A percentile compares a stretch with the other conserved stretches of the same genome.
Evolutionary conservation across 2,888 invertebrate genomes (phyloP).

Genomic region (Allacma fusca): DNA sequence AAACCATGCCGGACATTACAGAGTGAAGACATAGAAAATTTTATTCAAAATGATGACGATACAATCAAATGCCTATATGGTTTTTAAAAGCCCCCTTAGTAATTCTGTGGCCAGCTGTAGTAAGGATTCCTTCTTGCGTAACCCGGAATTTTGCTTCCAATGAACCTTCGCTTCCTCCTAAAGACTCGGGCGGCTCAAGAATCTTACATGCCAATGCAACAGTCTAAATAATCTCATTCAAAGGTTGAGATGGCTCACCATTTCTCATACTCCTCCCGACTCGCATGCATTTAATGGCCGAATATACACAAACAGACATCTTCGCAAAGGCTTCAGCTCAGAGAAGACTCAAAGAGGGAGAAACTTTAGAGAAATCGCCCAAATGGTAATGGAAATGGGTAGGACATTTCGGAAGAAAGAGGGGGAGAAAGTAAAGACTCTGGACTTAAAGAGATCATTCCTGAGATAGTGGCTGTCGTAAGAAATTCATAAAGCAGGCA

Average conservation of each 20-base stretch:
- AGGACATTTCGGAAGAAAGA: not conserved
- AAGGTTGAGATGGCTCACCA: constrained; percentile 2
- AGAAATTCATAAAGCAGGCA: constrained; percentile 29
- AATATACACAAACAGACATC: not conserved
- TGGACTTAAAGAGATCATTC: constrained; percentile 24
- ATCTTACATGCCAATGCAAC: not conserved
- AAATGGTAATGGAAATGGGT: constrained; percentile 22
- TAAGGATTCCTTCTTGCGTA: not conserved
- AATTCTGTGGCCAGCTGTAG: no score
- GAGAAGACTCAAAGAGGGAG: not conserved
- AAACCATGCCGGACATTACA: no score
- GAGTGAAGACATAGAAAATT: no score
- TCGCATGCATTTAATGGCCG: not conserved
- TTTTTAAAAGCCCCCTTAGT: no score
- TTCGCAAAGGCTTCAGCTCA: not conserved
- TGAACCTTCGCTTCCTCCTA: not conserved
- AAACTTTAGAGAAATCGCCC: not conserved
- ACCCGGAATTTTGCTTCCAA: not conserved
- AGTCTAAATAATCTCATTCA: not conserved
- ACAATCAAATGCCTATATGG: no score
- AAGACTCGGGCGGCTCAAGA: not conserved
- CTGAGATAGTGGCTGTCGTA: constrained; percentile 20
- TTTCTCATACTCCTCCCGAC: not conserved
- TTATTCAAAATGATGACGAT: no score
- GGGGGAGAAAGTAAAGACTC: constrained; percentile 13